A percentile compares a stretch with the other conserved stretches of the same genome.
phyloP scores from a whole-genome alignment of 64 coral and sea anemone species.

The Porites lutea region DNA sequence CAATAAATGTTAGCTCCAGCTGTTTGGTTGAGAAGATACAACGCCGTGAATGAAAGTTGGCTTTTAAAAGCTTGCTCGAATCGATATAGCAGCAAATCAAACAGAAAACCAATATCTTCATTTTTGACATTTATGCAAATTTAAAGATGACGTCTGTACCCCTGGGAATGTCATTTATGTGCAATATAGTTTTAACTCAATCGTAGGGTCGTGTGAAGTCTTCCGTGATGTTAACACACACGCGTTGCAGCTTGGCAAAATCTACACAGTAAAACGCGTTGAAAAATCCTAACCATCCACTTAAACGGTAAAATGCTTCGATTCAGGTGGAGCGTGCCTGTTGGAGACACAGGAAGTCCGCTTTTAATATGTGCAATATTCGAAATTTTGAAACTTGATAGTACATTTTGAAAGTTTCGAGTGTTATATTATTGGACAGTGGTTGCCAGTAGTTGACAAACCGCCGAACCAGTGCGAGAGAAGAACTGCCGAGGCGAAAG shows the following conservation, averaged over 20 bases:
- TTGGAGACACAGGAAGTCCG: constrained; percentile 17
- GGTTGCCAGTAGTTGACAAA: neutral
- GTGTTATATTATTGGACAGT: neutral
- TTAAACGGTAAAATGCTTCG: constrained; percentile 1
- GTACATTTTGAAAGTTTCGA: neutral
- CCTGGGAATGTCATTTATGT: constrained; percentile 28
- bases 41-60: neutral
- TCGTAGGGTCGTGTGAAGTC: neutral
- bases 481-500: neutral
- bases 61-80: neutral
- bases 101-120: neutral
- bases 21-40: neutral
- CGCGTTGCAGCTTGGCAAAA: neutral
- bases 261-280: neutral
- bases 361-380: neutral
- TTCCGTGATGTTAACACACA: constrained; percentile 2
- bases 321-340: neutral
- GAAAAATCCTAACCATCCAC: neutral
- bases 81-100: neutral
- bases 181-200: neutral
- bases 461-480: neutral
- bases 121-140: neutral
- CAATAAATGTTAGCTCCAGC: neutral
- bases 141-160: neutral
- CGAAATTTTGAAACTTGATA: constrained; percentile 38